A percentile compares a stretch with the other conserved stretches of the same genome.
Evolutionary conservation across 2,113 vertebrate species (phyloP).

Genomic region (Lepisosteus oculatus): DNA sequence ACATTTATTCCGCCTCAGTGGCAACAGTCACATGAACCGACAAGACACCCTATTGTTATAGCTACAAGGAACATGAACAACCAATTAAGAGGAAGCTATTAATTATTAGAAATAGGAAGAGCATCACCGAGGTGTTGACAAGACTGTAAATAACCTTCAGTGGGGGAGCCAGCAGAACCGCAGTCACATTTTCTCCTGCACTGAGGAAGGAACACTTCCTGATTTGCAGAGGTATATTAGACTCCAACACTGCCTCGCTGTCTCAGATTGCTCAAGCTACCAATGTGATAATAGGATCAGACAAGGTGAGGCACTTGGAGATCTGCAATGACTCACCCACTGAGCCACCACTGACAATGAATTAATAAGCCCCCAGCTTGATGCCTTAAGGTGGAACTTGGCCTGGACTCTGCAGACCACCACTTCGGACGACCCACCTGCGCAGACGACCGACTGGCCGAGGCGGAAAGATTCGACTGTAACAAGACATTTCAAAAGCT

Average conservation of each 20-base stretch:
- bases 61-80: no score
- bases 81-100: not conserved
- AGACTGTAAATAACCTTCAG: no score
- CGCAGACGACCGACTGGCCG: no score
- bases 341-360: not conserved
- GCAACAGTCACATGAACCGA: no score
- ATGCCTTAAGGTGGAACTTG: not conserved
- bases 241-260: not conserved
- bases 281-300: conserved; percentile 26
- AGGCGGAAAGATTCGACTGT: not conserved
- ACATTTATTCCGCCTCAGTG: no score
- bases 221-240: not conserved
- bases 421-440: no score
- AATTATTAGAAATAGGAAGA: not conserved
- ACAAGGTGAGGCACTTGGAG: conserved; percentile 12
- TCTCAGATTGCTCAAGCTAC: not conserved
- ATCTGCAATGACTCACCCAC: not conserved
- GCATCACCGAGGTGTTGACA: not conserved
- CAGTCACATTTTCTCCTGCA: not conserved
- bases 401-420: not conserved
- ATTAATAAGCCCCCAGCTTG: conserved; percentile 15
- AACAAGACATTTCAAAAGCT: no score
- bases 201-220: not conserved
- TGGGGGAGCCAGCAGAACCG: not conserved
- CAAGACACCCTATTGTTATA: no score